phyloP scores from a whole-genome alignment of 2,888 invertebrate genomes.

The Ephialtes manifestator region DNA sequence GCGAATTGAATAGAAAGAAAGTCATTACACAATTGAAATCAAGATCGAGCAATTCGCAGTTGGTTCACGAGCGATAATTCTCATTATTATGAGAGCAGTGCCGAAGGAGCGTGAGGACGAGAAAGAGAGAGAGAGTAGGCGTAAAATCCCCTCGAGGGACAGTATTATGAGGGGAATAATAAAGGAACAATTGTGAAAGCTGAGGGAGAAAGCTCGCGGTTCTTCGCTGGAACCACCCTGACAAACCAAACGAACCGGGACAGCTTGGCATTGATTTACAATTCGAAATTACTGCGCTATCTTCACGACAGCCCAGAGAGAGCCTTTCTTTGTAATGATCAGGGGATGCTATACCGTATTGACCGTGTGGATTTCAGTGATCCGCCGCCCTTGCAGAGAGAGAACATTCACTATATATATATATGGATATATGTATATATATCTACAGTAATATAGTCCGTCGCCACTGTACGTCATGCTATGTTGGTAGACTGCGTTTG shows the following conservation, averaged over 20 bases:
- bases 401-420: neutral
- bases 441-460: constrained; percentile 29
- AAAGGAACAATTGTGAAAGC: constrained; percentile 59
- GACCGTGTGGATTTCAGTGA: constrained; percentile 52
- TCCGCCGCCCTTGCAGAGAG: constrained; percentile 19
- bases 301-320: constrained; percentile 22
- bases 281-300: constrained; percentile 56
- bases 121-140: constrained; percentile 18
- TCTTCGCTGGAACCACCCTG: constrained; percentile 35
- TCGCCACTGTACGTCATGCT: constrained; percentile 15
- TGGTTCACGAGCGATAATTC: constrained; percentile 48
- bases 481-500: constrained; percentile 34
- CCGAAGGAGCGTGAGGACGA: constrained; percentile 13
- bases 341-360: constrained; percentile 16
- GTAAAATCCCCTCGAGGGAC: constrained; percentile 34
- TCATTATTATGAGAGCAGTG: constrained; percentile 31
- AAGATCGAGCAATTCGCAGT: constrained; percentile 27
- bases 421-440: neutral
- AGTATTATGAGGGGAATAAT: constrained; percentile 43
- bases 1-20: neutral
- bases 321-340: constrained; percentile 24
- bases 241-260: constrained; percentile 46
- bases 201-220: constrained; percentile 25
- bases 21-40: constrained; percentile 37
- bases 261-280: constrained; percentile 66